Percentiles rank a stretch among this genome's conserved stretches.
These are phyloP conservation scores for Pimpla rufipes DNA, from an alignment of 2,888 invertebrate species.

Conservation along the genomic window DNA sequence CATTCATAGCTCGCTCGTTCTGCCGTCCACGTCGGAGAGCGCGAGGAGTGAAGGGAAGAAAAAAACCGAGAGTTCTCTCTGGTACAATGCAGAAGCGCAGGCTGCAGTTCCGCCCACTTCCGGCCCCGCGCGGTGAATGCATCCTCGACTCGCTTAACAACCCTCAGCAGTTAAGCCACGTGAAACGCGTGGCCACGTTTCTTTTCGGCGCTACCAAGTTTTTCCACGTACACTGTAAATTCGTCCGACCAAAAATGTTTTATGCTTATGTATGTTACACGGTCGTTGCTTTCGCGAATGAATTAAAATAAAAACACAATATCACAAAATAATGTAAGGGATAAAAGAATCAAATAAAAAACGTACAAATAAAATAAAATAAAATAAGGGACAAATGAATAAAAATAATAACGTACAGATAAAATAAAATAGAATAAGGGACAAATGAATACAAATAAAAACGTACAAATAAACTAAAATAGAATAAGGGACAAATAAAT, in stretches of 20 bases:
- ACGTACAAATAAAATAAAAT: too few relatives aligned
- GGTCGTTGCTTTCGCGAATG: constrained; percentile 41
- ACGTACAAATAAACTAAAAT: too few relatives aligned
- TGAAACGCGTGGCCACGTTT: constrained; percentile 81
- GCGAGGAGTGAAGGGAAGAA: constrained; percentile 69
- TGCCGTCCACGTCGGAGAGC: constrained; percentile 55
- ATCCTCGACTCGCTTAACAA: constrained; percentile 83
- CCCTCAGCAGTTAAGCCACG: constrained; percentile 82
- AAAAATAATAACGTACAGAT: too few relatives aligned
- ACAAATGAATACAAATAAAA: too few relatives aligned
- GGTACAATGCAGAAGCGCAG: constrained; percentile 82
- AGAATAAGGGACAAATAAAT: too few relatives aligned
- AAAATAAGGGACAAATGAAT: too few relatives aligned
- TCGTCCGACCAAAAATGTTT: constrained; percentile 50
- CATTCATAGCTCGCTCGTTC: constrained; percentile 54
- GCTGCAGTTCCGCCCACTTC: constrained; percentile 85
- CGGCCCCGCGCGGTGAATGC: constrained; percentile 83
- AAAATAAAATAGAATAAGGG: too few relatives aligned
- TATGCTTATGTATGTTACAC: constrained; percentile 13
- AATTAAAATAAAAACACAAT: too few relatives aligned
- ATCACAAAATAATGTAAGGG: not conserved
- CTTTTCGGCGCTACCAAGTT: constrained; percentile 74
- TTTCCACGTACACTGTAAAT: constrained; percentile 42
- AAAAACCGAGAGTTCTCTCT: constrained; percentile 77
- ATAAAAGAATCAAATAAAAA: too few relatives aligned